phyloP scores from a whole-genome alignment of 2,113 vertebrate species.

The Rousettus leschenaultii region DNA sequence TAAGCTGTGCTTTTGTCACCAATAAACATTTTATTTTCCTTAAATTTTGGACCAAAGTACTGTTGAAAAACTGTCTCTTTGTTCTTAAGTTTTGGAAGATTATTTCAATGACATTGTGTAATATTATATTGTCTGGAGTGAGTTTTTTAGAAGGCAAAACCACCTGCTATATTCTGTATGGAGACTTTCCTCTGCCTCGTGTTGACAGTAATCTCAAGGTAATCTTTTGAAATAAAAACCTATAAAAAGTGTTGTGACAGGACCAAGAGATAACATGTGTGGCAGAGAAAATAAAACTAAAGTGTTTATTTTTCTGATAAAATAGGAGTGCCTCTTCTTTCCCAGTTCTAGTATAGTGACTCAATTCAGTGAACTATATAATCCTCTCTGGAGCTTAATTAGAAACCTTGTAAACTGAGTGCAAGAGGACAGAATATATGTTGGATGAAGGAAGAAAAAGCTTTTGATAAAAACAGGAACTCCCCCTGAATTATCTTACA shows the following conservation, averaged over 20 bases:
- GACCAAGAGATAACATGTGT: constrained; percentile 57
- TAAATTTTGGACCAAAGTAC: background rate
- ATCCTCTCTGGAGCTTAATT: constrained; percentile 73
- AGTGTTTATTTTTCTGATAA: constrained; percentile 72
- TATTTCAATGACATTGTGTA: background rate
- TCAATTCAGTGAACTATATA: constrained; percentile 71
- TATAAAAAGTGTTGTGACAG: constrained; percentile 62
- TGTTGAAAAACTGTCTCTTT: background rate
- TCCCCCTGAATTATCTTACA: constrained; percentile 25
- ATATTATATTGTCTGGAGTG: background rate
- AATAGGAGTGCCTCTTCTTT: constrained; percentile 42
- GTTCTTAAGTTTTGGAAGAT: constrained; percentile 11
- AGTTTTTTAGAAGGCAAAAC: constrained; percentile 34
- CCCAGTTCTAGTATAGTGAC: constrained; percentile 42
- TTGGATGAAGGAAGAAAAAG: constrained; percentile 48
- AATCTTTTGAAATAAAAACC: constrained; percentile 73
- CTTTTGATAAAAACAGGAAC: constrained; percentile 48
- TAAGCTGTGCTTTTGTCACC: constrained; percentile 31
- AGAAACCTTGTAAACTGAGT: constrained; percentile 67
- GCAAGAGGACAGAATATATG: constrained; percentile 63
- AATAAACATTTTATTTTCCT: constrained; percentile 36
- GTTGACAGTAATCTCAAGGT: constrained; percentile 62
- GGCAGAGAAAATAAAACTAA: constrained; percentile 59
- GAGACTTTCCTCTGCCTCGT: constrained; percentile 46
- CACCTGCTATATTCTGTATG: constrained; percentile 8